Base-by-base conservation (phyloP, 2,113 vertebrate genomes). In the Strigops habroptila region DNA sequence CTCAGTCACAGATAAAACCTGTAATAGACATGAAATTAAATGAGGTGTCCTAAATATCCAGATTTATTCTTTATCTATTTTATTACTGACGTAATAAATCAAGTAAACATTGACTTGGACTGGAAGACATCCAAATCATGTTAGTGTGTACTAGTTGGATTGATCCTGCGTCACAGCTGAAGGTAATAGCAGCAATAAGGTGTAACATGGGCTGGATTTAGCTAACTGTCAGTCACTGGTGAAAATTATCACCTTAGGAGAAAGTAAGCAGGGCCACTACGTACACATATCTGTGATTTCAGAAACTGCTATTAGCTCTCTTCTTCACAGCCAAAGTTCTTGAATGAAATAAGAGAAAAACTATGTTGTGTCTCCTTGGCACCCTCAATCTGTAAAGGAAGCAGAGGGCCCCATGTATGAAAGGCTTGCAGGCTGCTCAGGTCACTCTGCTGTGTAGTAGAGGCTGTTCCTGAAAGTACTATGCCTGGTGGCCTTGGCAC, bases 401-500 rank as follows among this genome's bases (percentile, higher is more conserved):
- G 75, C 68, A 69, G 77, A 89, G 28, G 4, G 9, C 6, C 39
- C n/a, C 9, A 0, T 2, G 5, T 48, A 5, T 39, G 62, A 82
- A 48, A 85, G 49, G 41, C 60, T 49, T 19, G 18, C 7, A 74
- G 48, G 69, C 63, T 69, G 51, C 51, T 43, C 27, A 18, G 48
- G 18, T 35, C 25, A 24, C 33, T 48, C 18, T 10, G 5, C 28
- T 22, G 27, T 18, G 24, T 37, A 28, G 28, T 9, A 46, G 25
- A 74, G 8, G 14, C 65, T 0, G 0, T 57, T 92, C 35, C 52
- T 48, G 39, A 52, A 55, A 30, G 65, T 7, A 28, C 59, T 52
- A 3, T 30, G 81, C 31, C 21, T 35, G 27, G 35, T 14, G 35
- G 35, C 43, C 3, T 11, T 30, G 39, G 55, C 97, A 98, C 99